Evolutionary conservation across 2,888 invertebrate genomes (phyloP).

Genomic region (Hirtodrosophila confusa): DNA sequence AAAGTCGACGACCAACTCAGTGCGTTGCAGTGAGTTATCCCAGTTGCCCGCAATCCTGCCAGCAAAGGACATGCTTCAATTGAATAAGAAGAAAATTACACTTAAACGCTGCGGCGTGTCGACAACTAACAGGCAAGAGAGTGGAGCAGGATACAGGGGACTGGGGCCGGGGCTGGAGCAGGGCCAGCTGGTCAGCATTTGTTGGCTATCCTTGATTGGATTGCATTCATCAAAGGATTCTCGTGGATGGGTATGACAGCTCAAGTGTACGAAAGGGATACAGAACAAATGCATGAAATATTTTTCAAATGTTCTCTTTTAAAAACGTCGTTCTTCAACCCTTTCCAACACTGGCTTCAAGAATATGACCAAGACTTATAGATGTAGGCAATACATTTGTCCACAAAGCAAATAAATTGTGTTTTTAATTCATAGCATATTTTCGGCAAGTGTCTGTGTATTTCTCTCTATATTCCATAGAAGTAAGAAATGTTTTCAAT

Average conservation of each 20-base stretch:
- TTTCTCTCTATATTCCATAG: too few species aligned
- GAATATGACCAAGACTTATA: too few species aligned
- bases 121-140: conserved; percentile 38
- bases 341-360: too few species aligned
- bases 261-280: not conserved
- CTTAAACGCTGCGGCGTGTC: conserved; percentile 77
- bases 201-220: conserved; percentile 52
- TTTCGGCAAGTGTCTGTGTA: too few species aligned
- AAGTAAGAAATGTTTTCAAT: too few species aligned
- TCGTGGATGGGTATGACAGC: not conserved
- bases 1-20: conserved; percentile 25
- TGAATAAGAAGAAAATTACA: conserved; percentile 81
- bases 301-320: too few species aligned
- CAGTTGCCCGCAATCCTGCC: conserved; percentile 21
- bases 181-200: conserved; percentile 53
- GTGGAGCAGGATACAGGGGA: not conserved
- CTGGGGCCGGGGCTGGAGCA: not conserved
- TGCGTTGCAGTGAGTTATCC: conserved; percentile 69
- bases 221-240: conserved; percentile 46
- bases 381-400: too few species aligned
- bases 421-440: too few species aligned
- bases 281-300: too few species aligned
- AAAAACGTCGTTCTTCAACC: too few species aligned
- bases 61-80: conserved; percentile 80
- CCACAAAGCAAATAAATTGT: too few species aligned